A percentile compares a stretch with the other conserved stretches of the same genome.
These are phyloP conservation scores for Agraylea sexmaculata DNA, from an alignment of 1,140 invertebrate genomes.

Conservation along the genomic window DNA sequence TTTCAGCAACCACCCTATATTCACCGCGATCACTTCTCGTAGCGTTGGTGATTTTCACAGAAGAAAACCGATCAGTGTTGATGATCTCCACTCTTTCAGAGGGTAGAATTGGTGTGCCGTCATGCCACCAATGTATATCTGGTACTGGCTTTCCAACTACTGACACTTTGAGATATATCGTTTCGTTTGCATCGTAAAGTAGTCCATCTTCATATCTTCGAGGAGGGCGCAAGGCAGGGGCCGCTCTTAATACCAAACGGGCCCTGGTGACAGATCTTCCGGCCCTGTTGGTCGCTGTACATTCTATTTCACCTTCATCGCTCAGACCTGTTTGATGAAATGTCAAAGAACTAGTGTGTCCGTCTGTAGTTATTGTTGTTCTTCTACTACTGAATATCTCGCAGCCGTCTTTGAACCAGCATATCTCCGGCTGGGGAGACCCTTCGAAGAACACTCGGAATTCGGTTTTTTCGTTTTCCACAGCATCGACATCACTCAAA, in stretches of 20 bases:
- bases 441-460: conserved; percentile 74
- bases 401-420: conserved; percentile 88
- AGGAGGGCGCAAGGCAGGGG: conserved; percentile 64
- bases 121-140: conserved; percentile 72
- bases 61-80: conserved; percentile 54
- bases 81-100: conserved; percentile 56
- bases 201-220: conserved; percentile 77
- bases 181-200: conserved; percentile 79
- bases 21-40: conserved; percentile 70
- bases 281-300: conserved; percentile 70
- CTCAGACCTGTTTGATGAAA: conserved; percentile 66
- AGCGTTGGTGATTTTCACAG: conserved; percentile 61
- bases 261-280: conserved; percentile 68
- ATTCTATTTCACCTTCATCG: conserved; percentile 81
- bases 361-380: conserved; percentile 64
- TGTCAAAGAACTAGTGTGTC: conserved; percentile 64
- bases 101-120: conserved; percentile 56
- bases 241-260: conserved; percentile 62
- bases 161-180: conserved; percentile 76
- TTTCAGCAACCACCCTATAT: conserved; percentile 69
- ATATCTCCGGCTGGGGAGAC: conserved; percentile 70
- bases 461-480: conserved; percentile 73
- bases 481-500: conserved; percentile 49
- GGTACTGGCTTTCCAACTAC: conserved; percentile 80
- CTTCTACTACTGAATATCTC: conserved; percentile 73